Base-by-base conservation (phyloP, 2,797 vertebrate species). In the Peromyscus melanophrys region DNA sequence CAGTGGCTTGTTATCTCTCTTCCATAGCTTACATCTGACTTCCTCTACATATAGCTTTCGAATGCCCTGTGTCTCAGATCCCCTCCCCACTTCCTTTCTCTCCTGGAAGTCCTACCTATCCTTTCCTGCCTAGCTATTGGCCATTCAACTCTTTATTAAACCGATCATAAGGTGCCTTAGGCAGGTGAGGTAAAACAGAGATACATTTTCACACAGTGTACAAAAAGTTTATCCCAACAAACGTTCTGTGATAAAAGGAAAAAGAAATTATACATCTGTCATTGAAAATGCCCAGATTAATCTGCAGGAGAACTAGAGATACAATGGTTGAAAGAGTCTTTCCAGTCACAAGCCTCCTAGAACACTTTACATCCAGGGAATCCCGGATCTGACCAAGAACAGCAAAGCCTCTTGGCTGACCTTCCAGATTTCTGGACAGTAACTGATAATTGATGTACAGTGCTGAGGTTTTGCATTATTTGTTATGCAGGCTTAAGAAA, bases 401-500 rank as follows among this genome's bases (percentile, higher is more conserved):
- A 71, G 77, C 40, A 94, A 65, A 63, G 23, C 4, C 29, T n/a
- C 75, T 55, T 29, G 34, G n/a, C 34, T 76, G 81, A 83, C 17
- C 69, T 19, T 31, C 17, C 10, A 23, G 88, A 86, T n/a, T 21
- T 27, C 27, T 83, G 55, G 86, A 61, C n/a, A 87, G 2, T 52
- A 87, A 65, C 46, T 49, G 55, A 40, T 69, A 29, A 84, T n/a
- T 29, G 2, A 40, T 43, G n/a, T 37, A 7, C 31, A 59, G 13
- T 19, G 8, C 43, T 40, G 67, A 93, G 43, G 52, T 65, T 89
- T 94, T 88, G 49, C 49, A 34, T 85, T 92, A 27, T 55, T 92
- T 92, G n/a, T 81, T 81, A 46, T 76, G 19, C 9, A 31, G 52
- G 19, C 25, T 85, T 87, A 77, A 69, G 93, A 84, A 87, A 88